Evolutionary conservation across 2,113 vertebrate genomes (phyloP).

Genomic region (Antigone vipio): DNA sequence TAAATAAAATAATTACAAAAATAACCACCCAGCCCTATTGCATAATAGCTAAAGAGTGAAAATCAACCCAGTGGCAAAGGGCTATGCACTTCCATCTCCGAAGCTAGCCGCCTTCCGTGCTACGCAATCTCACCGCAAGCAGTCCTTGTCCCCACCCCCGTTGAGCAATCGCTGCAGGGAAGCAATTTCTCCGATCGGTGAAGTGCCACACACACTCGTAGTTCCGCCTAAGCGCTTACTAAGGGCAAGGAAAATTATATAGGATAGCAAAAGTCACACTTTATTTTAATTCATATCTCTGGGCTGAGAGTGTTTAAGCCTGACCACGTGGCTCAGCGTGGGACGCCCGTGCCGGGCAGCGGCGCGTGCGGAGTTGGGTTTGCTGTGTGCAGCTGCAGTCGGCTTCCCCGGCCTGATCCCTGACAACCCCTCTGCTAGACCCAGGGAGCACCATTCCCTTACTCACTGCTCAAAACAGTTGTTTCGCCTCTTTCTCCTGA

Average conservation of each 20-base stretch:
- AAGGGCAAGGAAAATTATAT: not conserved
- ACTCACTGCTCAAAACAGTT: not conserved
- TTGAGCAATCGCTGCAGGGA: not conserved
- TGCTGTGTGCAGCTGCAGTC: not conserved
- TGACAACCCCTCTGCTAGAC: not conserved
- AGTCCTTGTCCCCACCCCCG: not conserved
- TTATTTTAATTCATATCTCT: not conserved
- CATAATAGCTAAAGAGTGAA: not conserved
- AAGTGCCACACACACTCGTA: not conserved
- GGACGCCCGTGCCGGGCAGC: not conserved
- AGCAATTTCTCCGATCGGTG: not conserved
- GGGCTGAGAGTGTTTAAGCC: fast-evolving
- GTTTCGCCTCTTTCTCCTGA: not conserved
- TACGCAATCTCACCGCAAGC: not conserved
- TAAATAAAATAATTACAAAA: not conserved
- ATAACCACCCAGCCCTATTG: not conserved
- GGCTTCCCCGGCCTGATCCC: not conserved
- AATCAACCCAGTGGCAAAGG: not conserved
- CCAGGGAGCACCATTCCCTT: not conserved
- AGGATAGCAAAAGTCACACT: not conserved
- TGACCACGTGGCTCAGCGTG: fast-evolving
- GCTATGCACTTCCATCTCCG: not conserved
- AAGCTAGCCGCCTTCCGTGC: not conserved
- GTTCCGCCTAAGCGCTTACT: not conserved
- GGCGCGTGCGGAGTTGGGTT: fast-evolving